phyloP scores from a whole-genome alignment of 2,797 vertebrate genomes.

The Falco naumanni region DNA sequence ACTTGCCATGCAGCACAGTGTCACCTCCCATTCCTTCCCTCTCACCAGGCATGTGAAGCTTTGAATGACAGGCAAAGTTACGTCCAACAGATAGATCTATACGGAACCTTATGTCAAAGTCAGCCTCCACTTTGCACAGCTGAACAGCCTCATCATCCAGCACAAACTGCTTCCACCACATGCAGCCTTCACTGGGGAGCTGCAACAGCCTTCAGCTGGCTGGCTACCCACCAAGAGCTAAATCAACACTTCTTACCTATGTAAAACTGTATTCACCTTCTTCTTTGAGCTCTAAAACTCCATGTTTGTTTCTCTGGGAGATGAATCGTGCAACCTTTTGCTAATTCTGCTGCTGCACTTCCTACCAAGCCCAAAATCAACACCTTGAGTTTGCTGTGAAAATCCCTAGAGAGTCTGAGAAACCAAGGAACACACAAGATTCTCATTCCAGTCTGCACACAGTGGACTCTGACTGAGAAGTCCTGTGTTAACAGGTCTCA shows the following conservation, averaged over 20 bases:
- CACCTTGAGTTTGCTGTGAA: background rate
- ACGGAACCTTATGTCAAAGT: fast-evolving
- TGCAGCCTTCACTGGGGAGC: fast-evolving
- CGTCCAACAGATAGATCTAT: fast-evolving
- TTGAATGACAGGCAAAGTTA: background rate
- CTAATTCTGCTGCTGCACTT: background rate
- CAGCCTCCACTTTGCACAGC: background rate
- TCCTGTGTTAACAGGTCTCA: background rate
- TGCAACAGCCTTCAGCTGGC: background rate
- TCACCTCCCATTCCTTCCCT: background rate
- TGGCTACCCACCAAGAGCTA: fast-evolving
- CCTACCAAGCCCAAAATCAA: background rate
- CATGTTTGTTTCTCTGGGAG: background rate
- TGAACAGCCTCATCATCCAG: fast-evolving
- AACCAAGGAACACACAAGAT: background rate
- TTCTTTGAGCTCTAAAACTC: background rate
- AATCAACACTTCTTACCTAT: background rate
- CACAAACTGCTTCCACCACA: background rate
- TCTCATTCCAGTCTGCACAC: background rate
- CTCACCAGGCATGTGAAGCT: background rate
- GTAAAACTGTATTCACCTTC: background rate
- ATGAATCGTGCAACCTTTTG: background rate
- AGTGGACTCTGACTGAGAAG: background rate
- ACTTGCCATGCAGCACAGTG: fast-evolving
- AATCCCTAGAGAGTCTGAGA: fast-evolving